A percentile compares a stretch with the other conserved stretches of the same genome.
These are phyloP conservation scores for Apodemia zela DNA, from an alignment of 2,888 invertebrate species.

Conservation along the genomic window DNA sequence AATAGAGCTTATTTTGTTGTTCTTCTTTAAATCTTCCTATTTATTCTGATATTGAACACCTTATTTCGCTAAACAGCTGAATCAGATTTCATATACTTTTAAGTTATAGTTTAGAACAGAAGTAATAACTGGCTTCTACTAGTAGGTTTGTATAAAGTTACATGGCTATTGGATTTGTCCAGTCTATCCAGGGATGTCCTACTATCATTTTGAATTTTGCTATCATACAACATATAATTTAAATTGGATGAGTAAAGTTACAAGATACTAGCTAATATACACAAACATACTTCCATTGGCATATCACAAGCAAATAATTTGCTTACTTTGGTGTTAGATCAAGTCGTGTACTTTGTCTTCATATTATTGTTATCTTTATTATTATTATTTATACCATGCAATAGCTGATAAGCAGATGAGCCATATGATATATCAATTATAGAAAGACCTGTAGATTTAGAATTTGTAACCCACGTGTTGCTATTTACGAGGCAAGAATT, in stretches of 20 bases:
- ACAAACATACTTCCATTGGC: too few species aligned
- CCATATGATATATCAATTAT: too few species aligned
- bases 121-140: background rate
- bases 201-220: background rate
- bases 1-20: conserved; percentile 4
- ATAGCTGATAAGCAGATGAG: too few species aligned
- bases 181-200: background rate
- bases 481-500: too few species aligned
- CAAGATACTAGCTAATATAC: too few species aligned
- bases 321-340: too few species aligned
- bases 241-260: background rate
- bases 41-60: background rate
- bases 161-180: background rate
- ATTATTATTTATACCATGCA: too few species aligned
- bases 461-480: too few species aligned
- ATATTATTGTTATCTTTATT: too few species aligned
- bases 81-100: background rate
- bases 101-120: background rate
- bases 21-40: background rate
- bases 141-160: background rate
- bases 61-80: background rate
- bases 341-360: too few species aligned
- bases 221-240: background rate
- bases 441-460: too few species aligned
- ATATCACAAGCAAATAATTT: too few species aligned